Percentiles rank a stretch among this genome's conserved stretches.
These are phyloP conservation scores for Haliaeetus leucogaster DNA, from an alignment of 2,113 vertebrate genomes.

Conservation along the genomic window DNA sequence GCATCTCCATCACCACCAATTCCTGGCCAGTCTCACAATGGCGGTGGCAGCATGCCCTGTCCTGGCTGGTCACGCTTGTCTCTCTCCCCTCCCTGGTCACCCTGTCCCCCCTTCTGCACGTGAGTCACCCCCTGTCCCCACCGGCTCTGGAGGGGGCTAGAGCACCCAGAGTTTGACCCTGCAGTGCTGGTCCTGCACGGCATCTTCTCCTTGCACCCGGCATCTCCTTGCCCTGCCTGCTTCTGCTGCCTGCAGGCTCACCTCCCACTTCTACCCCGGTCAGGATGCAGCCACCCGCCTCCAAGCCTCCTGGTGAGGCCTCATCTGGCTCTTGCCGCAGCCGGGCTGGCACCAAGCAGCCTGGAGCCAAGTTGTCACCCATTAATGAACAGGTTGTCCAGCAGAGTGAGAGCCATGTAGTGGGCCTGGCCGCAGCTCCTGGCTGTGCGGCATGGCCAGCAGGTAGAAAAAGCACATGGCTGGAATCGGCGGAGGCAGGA, in stretches of 20 bases:
- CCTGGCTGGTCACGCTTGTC: background rate
- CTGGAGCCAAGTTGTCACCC: background rate
- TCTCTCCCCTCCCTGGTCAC: background rate
- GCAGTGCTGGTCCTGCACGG: rapidly evolving
- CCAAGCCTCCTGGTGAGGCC: background rate
- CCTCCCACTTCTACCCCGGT: background rate
- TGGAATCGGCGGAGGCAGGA: background rate
- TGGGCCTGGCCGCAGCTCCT: background rate
- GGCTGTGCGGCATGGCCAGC: rapidly evolving
- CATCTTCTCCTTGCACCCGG: background rate
- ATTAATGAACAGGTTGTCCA: rapidly evolving
- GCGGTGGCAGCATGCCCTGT: background rate
- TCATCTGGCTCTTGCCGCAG: background rate
- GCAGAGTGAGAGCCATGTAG: rapidly evolving
- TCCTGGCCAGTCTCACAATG: background rate
- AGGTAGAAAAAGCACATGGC: background rate
- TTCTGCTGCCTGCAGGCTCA: background rate
- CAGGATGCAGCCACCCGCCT: background rate
- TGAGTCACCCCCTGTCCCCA: background rate
- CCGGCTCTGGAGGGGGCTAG: background rate
- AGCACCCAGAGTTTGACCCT: background rate
- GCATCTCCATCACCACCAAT: background rate
- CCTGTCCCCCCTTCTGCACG: background rate
- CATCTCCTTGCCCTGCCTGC: background rate
- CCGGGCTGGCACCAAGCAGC: background rate